phyloP scores from a whole-genome alignment of 2,113 vertebrate genomes.

The Lipophrys pholis region DNA sequence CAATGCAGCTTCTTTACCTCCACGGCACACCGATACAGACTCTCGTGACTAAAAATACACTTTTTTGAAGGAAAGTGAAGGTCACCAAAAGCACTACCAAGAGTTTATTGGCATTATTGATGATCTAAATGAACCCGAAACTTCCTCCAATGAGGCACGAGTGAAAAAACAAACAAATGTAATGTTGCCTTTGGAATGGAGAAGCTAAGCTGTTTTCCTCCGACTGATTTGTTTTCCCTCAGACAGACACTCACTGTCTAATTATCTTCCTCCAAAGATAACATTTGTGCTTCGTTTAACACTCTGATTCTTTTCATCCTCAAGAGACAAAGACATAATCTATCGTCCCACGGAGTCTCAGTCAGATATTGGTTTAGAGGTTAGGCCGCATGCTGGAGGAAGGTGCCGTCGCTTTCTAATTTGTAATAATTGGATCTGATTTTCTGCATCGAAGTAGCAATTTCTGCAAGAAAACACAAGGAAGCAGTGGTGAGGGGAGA shows the following conservation, averaged over 20 bases:
- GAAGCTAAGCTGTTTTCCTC: neutral
- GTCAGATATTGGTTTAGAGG: slow-evolving; percentile 25
- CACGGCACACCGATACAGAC: neutral
- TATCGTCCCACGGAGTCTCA: slow-evolving; percentile 56
- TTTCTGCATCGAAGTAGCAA: slow-evolving; percentile 33
- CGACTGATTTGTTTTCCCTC: neutral
- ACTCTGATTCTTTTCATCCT: slow-evolving; percentile 17
- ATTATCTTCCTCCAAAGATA: slow-evolving; percentile 35
- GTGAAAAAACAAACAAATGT: neutral
- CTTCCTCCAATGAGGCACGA: neutral
- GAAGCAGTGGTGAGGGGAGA: neutral
- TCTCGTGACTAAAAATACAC: neutral
- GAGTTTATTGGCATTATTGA: neutral
- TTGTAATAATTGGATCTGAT: slow-evolving; percentile 53
- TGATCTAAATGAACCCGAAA: neutral
- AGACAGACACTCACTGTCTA: slow-evolving; percentile 49
- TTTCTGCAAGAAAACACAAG: slow-evolving; percentile 40
- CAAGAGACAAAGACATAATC: slow-evolving; percentile 4
- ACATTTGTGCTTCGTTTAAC: slow-evolving; percentile 43
- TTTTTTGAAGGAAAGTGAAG: neutral
- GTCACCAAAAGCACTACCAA: neutral
- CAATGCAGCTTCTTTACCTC: neutral
- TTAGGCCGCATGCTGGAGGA: neutral
- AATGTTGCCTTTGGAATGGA: neutral
- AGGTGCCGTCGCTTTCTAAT: slow-evolving; percentile 32